Percentiles rank a stretch among this genome's conserved stretches.
phyloP scores from a whole-genome alignment of 2,113 vertebrate species.

The Scomber japonicus region DNA sequence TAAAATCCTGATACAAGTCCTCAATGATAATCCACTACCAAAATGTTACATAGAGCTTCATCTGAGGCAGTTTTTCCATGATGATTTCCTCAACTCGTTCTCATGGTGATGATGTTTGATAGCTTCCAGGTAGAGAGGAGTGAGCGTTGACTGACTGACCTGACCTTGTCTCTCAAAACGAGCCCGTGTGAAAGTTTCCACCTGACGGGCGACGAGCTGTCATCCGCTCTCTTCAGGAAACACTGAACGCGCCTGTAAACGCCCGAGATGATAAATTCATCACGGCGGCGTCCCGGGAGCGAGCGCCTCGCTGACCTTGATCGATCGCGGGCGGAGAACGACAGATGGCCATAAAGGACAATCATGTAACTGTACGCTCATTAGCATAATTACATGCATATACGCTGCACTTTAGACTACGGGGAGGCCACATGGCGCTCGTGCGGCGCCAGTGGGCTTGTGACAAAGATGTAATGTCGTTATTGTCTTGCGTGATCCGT shows the following conservation, averaged over 20 bases:
- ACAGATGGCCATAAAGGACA: conserved; percentile 85
- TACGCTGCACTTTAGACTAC: conserved; percentile 45
- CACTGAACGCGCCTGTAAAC: conserved; percentile 45
- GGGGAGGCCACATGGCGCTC: conserved; percentile 55
- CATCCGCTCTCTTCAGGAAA: conserved; percentile 50
- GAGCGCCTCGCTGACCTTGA: conserved; percentile 75
- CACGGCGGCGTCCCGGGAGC: conserved; percentile 58
- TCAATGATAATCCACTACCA: background rate
- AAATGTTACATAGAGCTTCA: background rate
- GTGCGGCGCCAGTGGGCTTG: conserved; percentile 27
- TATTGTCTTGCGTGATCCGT: conserved; percentile 34
- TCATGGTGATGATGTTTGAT: conserved; percentile 25
- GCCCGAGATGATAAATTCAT: conserved; percentile 75
- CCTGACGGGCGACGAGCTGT: conserved; percentile 51
- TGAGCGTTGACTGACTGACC: conserved; percentile 41
- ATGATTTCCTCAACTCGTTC: background rate
- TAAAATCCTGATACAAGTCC: conserved; percentile 11
- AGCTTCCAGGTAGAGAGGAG: conserved; percentile 28
- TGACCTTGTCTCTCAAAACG: conserved; percentile 56
- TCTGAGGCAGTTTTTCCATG: background rate
- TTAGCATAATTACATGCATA: conserved; percentile 79
- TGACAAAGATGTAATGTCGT: conserved; percentile 60
- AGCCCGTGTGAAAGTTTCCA: conserved; percentile 48
- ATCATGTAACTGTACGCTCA: conserved; percentile 78
- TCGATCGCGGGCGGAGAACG: conserved; percentile 70